Evolutionary conservation across 2,888 invertebrate genomes (phyloP).

Genomic region (Perdita meconis): DNA sequence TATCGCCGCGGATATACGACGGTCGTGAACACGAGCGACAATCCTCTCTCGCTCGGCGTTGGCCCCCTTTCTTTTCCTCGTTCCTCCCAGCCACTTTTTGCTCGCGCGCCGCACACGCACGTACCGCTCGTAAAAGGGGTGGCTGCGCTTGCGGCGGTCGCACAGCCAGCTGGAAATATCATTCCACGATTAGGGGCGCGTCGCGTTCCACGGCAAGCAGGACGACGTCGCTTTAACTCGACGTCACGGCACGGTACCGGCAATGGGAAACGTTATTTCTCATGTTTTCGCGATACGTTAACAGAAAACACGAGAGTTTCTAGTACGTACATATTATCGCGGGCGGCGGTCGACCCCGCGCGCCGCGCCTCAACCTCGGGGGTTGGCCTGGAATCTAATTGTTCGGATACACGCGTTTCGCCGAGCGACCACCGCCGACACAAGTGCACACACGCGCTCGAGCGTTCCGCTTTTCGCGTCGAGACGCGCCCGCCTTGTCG

Average conservation of each 20-base stretch:
- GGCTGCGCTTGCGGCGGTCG: slow-evolving; percentile 31
- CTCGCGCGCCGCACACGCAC: slow-evolving; percentile 51
- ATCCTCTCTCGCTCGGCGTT: slow-evolving; percentile 58
- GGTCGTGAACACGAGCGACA: slow-evolving; percentile 51
- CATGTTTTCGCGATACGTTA: slow-evolving; percentile 77
- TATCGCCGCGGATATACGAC: slow-evolving; percentile 56
- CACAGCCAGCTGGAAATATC: slow-evolving; percentile 70
- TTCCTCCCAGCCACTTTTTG: slow-evolving; percentile 38
- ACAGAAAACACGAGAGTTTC: slow-evolving; percentile 76
- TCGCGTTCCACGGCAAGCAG: slow-evolving; percentile 61
- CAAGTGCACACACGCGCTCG: slow-evolving; percentile 5
- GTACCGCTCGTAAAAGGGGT: slow-evolving; percentile 23
- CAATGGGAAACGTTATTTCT: slow-evolving; percentile 74
- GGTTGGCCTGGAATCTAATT: slow-evolving; percentile 76
- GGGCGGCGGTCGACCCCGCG: slow-evolving; percentile 37
- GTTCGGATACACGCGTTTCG: slow-evolving; percentile 80
- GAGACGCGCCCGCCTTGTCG: slow-evolving; percentile 1
- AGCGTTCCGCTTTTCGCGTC: slow-evolving; percentile 42
- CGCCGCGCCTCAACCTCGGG: slow-evolving; percentile 33
- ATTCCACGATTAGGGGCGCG: slow-evolving; percentile 68
- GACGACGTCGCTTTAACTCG: slow-evolving; percentile 60
- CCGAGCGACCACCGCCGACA: slow-evolving; percentile 51
- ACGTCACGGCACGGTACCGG: slow-evolving; percentile 63
- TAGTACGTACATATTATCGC: slow-evolving; percentile 75
- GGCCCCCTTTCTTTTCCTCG: neutral